phyloP scores from a whole-genome alignment of 2,888 invertebrate genomes.

The Lasioglossum malachurum region DNA sequence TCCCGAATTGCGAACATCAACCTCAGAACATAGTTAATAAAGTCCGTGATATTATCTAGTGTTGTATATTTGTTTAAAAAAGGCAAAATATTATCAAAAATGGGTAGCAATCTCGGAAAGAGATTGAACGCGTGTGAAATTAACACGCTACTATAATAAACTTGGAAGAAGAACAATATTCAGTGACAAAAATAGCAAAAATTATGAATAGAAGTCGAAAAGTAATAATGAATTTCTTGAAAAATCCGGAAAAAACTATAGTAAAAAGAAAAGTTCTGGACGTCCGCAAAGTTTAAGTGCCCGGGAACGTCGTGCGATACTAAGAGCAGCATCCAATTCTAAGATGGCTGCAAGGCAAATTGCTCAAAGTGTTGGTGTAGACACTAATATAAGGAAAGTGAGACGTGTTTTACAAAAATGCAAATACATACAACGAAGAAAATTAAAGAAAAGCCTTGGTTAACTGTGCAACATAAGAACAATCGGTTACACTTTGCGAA shows the following conservation, averaged over 20 bases:
- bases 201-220: neutral
- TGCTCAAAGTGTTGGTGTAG: neutral
- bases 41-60: neutral
- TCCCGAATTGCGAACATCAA: too few relatives aligned
- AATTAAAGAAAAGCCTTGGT: too few relatives aligned
- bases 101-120: neutral
- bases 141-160: too few relatives aligned
- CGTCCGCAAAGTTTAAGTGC: neutral
- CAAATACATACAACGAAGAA: too few relatives aligned
- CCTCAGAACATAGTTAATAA: neutral
- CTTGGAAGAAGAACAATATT: too few relatives aligned
- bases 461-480: too few relatives aligned
- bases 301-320: neutral
- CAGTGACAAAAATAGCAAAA: too few relatives aligned
- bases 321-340: neutral
- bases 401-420: too few relatives aligned
- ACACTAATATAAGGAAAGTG: too few relatives aligned
- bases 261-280: neutral
- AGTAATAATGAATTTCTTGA: conserved; percentile 5
- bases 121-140: neutral
- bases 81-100: neutral
- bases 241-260: neutral
- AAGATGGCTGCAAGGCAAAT: neutral
- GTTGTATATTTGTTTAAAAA: neutral
- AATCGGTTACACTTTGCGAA: too few relatives aligned